Evolutionary conservation across 2,113 vertebrate genomes (phyloP).

Genomic region (Lophotis ruficrista): DNA sequence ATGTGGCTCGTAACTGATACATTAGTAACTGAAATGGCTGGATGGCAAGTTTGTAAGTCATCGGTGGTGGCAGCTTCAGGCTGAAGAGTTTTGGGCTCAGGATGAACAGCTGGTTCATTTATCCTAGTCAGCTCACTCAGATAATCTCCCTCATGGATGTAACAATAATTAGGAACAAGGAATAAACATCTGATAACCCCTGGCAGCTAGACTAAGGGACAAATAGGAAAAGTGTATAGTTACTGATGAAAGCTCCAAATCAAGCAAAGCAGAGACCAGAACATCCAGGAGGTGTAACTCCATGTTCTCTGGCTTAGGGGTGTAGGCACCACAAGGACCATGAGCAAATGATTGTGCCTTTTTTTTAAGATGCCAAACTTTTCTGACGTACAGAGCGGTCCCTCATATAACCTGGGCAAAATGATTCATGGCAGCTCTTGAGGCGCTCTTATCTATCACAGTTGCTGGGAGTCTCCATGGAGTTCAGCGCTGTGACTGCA

Average conservation of each 20-base stretch:
- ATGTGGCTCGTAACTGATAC: neutral
- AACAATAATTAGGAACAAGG: neutral
- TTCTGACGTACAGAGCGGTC: neutral
- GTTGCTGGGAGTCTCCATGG: fast-evolving
- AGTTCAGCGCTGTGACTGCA: fast-evolving
- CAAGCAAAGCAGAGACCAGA: neutral
- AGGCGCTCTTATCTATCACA: neutral
- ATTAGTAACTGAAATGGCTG: neutral
- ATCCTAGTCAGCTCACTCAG: neutral
- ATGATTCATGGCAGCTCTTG: neutral
- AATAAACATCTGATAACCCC: neutral
- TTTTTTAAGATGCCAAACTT: neutral
- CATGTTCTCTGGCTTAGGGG: neutral
- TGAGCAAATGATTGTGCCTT: neutral
- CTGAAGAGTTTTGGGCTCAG: neutral
- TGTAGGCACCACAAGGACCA: no score
- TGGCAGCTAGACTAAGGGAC: neutral
- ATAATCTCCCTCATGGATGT: neutral
- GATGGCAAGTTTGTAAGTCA: neutral
- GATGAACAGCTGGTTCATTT: neutral
- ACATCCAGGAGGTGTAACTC: neutral
- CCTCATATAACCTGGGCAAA: neutral
- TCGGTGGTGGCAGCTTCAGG: neutral
- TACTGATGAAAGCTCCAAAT: neutral
- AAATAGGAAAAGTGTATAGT: neutral